Conservation (phyloP, 2,797 vertebrate genomes). For the Betta splendens region DNA sequence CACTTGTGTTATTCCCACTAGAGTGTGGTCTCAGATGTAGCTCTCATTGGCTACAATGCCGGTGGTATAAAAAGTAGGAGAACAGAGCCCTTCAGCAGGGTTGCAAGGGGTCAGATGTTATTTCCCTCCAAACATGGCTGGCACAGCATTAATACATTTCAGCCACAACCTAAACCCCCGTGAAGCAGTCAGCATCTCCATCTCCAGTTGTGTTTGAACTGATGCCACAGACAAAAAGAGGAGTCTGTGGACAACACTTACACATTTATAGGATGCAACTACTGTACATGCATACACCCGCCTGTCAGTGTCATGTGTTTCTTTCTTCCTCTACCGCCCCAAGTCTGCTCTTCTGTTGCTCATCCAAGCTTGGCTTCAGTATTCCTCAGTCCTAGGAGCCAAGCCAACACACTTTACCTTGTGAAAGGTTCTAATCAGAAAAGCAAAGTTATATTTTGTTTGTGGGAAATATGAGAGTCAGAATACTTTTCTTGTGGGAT, state of each 20-base stretch:
- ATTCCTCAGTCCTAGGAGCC: constrained; percentile 40
- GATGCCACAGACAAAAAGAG: not conserved
- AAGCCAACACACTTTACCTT: constrained; percentile 42
- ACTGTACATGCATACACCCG: not conserved
- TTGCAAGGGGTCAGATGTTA: constrained; percentile 57
- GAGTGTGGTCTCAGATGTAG: constrained; percentile 47
- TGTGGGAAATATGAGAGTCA: constrained; percentile 52
- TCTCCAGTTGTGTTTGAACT: constrained; percentile 31
- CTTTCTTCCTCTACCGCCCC: not conserved
- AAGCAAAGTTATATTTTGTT: constrained; percentile 57
- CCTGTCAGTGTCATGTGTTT: not conserved
- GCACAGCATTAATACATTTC: constrained; percentile 49
- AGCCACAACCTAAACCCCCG: constrained; percentile 48
- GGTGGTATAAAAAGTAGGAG: constrained; percentile 57
- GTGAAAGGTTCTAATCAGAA: constrained; percentile 44
- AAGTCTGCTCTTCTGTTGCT: constrained; percentile 22
- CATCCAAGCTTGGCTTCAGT: constrained; percentile 24
- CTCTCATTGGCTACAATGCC: constrained; percentile 41
- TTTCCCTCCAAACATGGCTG: constrained; percentile 61
- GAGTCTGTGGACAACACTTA: not conserved
- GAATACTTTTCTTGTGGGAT: too few species aligned
- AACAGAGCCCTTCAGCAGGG: constrained; percentile 36
- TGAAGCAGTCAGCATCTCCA: constrained; percentile 45
- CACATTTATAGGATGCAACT: not conserved
- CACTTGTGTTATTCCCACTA: constrained; percentile 34